Percentiles rank a stretch among this genome's conserved stretches.
phyloP scores from a whole-genome alignment of 2,113 vertebrate genomes.

The Sceloporus undulatus region DNA sequence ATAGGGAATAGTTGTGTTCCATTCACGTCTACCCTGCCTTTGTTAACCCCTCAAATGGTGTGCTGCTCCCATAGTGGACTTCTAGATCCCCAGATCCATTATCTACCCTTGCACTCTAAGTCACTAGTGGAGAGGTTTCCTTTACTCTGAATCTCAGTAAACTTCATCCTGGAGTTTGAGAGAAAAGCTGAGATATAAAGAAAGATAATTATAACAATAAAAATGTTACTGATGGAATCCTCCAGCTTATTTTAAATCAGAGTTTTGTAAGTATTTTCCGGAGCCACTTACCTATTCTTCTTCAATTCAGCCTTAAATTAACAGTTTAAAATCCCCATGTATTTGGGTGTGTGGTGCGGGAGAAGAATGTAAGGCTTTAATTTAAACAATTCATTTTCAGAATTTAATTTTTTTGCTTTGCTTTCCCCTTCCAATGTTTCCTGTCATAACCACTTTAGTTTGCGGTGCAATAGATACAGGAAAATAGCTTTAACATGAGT shows the following conservation, averaged over 20 bases:
- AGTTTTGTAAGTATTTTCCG: background rate
- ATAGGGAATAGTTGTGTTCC: background rate
- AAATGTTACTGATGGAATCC: background rate
- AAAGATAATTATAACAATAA: too few species aligned
- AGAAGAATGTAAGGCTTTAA: background rate
- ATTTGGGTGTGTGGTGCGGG: background rate
- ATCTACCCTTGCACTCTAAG: background rate
- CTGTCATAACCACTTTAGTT: background rate
- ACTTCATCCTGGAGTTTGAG: background rate
- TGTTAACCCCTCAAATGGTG: background rate
- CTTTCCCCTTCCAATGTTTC: background rate
- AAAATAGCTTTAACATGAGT: background rate
- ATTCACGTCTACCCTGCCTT: background rate
- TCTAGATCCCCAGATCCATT: background rate
- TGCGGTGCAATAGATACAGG: background rate
- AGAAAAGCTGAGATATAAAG: too few species aligned
- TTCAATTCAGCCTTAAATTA: background rate
- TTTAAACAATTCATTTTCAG: background rate
- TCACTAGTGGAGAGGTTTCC: background rate
- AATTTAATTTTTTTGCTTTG: background rate
- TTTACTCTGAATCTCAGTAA: background rate
- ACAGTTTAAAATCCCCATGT: background rate
- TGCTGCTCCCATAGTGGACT: background rate
- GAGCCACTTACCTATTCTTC: background rate
- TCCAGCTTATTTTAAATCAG: slow-evolving; percentile 7